These are phyloP conservation scores for Cercocebus atys DNA, from an alignment of 2,113 vertebrate genomes.

Conservation along the genomic window DNA sequence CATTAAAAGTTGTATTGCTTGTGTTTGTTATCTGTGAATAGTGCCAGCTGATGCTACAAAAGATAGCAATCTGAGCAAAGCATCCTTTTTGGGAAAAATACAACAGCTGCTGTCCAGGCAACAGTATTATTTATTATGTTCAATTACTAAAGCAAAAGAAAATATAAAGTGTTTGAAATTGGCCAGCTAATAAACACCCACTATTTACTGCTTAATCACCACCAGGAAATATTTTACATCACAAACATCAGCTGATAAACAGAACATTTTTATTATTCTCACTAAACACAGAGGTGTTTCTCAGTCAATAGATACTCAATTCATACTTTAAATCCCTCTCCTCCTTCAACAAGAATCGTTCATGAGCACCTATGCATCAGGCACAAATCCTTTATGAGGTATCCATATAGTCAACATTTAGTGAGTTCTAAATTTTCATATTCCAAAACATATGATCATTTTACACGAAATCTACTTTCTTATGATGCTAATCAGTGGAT, in stretches of 20 bases:
- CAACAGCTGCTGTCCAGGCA: constrained; percentile 8
- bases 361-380: not conserved
- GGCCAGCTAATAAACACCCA: not conserved
- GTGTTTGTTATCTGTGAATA: not conserved
- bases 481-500: not conserved
- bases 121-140: constrained; percentile 22
- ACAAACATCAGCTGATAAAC: not conserved
- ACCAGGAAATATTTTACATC: constrained; percentile 25
- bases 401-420: not conserved
- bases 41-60: not conserved
- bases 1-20: constrained; percentile 2
- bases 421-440: not conserved
- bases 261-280: constrained; percentile 13
- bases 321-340: not conserved
- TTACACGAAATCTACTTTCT: not conserved
- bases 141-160: constrained; percentile 43
- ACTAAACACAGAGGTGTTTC: not conserved
- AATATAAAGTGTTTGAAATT: constrained; percentile 29
- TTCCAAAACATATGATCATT: not conserved
- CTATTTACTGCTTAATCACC: not conserved
- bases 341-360: not conserved
- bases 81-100: not conserved
- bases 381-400: not conserved
- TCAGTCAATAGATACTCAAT: not conserved
- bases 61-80: not conserved